Percentiles rank a stretch among this genome's conserved stretches.
Conservation (phyloP, 2,888 invertebrate genomes). For the Agrochola litura region DNA sequence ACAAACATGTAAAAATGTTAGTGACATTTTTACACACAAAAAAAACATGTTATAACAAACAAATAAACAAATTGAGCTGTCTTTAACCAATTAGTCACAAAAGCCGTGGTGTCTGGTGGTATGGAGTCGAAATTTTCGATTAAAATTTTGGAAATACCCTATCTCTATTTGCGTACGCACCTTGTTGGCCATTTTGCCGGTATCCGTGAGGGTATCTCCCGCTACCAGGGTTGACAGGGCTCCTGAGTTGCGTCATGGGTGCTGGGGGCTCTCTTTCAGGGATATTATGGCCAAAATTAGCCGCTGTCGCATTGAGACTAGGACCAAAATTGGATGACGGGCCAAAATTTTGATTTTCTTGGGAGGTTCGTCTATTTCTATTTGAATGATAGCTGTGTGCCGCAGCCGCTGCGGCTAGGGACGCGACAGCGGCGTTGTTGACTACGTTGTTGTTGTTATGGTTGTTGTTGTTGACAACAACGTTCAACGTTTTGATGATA, state of each 20-base stretch:
- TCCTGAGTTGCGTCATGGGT: slow-evolving; percentile 88
- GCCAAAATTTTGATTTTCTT: slow-evolving; percentile 85
- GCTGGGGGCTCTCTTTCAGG: slow-evolving; percentile 85
- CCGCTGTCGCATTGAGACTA: slow-evolving; percentile 85
- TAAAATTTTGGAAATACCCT: slow-evolving; percentile 78
- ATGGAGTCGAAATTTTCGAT: slow-evolving; percentile 53
- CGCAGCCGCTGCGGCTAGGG: slow-evolving; percentile 88
- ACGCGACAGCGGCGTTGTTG: slow-evolving; percentile 89
- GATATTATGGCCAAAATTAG: slow-evolving; percentile 84
- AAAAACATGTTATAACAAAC: slow-evolving; percentile 71
- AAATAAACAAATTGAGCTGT: slow-evolving; percentile 84
- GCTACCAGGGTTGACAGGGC: slow-evolving; percentile 85
- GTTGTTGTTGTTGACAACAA: slow-evolving; percentile 90
- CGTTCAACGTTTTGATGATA: slow-evolving; percentile 88
- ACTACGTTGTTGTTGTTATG: slow-evolving; percentile 89
- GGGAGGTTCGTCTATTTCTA: slow-evolving; percentile 87
- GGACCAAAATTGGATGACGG: slow-evolving; percentile 85
- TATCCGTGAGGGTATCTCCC: slow-evolving; percentile 87
- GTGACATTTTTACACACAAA: slow-evolving; percentile 78
- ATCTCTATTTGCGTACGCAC: slow-evolving; percentile 87
- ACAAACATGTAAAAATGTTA: slow-evolving; percentile 77
- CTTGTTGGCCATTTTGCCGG: slow-evolving; percentile 88
- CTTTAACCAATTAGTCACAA: slow-evolving; percentile 87
- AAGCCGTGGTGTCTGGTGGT: slow-evolving; percentile 88
- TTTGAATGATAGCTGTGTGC: slow-evolving; percentile 88